Evolutionary conservation across 2,888 invertebrate genomes (phyloP).

Genomic region (Heteromurus nitidus): DNA sequence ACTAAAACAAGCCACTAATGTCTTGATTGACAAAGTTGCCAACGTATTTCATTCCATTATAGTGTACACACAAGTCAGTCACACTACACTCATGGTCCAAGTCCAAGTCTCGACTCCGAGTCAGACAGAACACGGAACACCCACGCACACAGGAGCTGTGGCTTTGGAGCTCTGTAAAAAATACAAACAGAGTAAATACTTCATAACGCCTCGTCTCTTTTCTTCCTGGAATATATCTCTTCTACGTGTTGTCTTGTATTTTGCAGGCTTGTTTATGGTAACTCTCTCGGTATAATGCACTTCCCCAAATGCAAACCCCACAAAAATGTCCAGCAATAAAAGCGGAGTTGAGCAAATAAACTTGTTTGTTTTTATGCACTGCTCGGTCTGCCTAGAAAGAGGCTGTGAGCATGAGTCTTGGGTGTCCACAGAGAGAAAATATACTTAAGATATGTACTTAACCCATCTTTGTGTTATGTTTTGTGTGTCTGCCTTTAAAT

Average conservation of each 20-base stretch:
- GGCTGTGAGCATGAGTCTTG: no score
- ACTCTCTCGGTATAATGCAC: no score
- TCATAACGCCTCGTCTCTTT: background rate
- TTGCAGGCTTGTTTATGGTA: no score
- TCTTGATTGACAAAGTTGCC: conserved; percentile 53
- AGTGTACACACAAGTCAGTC: no score
- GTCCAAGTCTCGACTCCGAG: no score
- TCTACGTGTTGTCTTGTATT: background rate
- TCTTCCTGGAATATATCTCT: background rate
- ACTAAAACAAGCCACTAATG: conserved; percentile 27
- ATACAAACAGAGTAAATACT: background rate
- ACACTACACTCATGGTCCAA: no score
- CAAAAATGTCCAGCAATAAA: background rate
- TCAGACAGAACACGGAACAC: background rate
- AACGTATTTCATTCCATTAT: conserved; percentile 22
- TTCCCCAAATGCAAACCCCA: no score
- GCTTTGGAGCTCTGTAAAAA: background rate
- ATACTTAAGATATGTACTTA: no score
- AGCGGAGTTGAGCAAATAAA: conserved; percentile 16
- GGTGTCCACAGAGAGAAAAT: no score
- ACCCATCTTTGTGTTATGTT: no score
- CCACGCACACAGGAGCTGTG: background rate
- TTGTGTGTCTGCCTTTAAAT: no score
- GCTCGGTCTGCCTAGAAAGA: background rate
- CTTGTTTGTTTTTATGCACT: background rate